Conservation (phyloP, 2,113 vertebrate genomes). For the Hyperopisus bebe region DNA sequence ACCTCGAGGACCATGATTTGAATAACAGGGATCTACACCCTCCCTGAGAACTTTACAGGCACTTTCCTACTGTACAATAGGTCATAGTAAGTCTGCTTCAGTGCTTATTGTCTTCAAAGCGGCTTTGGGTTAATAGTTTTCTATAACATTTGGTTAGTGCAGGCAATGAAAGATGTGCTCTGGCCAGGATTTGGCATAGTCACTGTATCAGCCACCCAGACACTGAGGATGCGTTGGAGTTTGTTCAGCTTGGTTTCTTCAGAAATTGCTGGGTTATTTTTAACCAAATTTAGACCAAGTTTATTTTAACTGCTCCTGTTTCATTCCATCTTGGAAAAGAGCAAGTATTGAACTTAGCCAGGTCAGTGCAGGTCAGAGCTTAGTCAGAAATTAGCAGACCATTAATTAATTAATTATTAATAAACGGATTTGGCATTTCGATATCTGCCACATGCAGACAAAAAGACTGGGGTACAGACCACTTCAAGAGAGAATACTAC, state of each 20-base stretch:
- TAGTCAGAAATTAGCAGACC: neutral
- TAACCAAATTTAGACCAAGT: neutral
- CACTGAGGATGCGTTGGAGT: neutral
- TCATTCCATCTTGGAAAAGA: neutral
- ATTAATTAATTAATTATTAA: neutral
- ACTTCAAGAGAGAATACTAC: neutral
- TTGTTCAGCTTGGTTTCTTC: neutral
- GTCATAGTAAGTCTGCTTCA: neutral
- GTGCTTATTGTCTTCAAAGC: neutral
- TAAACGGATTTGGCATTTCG: neutral
- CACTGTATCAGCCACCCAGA: neutral
- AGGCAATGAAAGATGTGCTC: neutral
- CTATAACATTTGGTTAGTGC: neutral
- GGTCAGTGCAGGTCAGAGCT: no score
- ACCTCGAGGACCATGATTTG: no score
- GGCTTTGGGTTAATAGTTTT: neutral
- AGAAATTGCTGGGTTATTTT: neutral
- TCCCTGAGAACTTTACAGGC: neutral
- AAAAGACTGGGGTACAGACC: neutral
- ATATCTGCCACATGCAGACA: neutral
- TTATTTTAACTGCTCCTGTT: neutral
- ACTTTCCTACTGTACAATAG: neutral
- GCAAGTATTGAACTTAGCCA: neutral
- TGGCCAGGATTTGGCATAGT: neutral
- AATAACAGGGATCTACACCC: neutral